phyloP scores from a whole-genome alignment of 2,888 invertebrate genomes.

The Andricus curvator region DNA sequence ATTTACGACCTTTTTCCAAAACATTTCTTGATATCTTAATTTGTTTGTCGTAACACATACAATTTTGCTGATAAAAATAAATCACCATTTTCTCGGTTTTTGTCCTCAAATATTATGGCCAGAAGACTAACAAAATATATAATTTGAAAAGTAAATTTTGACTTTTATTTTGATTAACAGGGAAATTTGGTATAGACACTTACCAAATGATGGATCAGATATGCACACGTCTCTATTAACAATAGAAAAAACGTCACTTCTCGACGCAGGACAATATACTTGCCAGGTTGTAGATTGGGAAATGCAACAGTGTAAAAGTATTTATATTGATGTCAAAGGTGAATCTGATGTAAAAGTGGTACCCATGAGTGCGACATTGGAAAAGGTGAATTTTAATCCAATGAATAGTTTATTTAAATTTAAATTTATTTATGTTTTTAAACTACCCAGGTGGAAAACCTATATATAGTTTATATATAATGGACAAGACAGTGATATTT shows the following conservation, averaged over 20 bases:
- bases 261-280: slow-evolving; percentile 89
- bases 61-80: too few species aligned
- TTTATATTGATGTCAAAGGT: slow-evolving; percentile 82
- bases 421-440: too few species aligned
- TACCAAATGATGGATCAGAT: slow-evolving; percentile 79
- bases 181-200: slow-evolving; percentile 76
- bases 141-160: background rate
- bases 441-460: too few species aligned
- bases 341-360: slow-evolving; percentile 85
- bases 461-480: too few species aligned
- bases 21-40: too few species aligned
- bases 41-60: too few species aligned
- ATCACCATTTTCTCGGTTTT: too few species aligned
- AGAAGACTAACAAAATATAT: background rate
- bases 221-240: slow-evolving; percentile 86
- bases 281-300: slow-evolving; percentile 88
- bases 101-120: background rate
- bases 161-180: slow-evolving; percentile 57
- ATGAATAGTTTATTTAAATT: too few species aligned
- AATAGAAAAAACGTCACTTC: slow-evolving; percentile 84
- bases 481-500: too few species aligned
- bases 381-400: slow-evolving; percentile 80
- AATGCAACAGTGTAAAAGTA: slow-evolving; percentile 84
- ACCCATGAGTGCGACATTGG: slow-evolving; percentile 85
- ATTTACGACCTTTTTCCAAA: too few species aligned